A percentile compares a stretch with the other conserved stretches of the same genome.
Evolutionary conservation across 2,888 invertebrate genomes (phyloP).

Genomic region (Brenthis daphne): DNA sequence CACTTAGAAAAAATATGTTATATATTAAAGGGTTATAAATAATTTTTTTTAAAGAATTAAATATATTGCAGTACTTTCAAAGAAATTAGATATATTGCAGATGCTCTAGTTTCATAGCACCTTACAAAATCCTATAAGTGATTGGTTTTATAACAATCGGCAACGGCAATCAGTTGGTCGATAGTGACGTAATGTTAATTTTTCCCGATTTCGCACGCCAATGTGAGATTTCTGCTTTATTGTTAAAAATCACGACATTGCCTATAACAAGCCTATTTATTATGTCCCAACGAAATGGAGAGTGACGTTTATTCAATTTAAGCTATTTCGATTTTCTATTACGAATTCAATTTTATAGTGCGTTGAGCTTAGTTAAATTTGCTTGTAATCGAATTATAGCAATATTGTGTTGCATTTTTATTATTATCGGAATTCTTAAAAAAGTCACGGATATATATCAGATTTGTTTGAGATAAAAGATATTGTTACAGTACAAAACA

Average conservation of each 20-base stretch:
- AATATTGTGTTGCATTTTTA: too few species aligned
- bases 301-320: slow-evolving; percentile 55
- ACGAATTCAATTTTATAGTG: slow-evolving; percentile 18
- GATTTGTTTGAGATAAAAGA: too few species aligned
- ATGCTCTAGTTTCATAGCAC: slow-evolving; percentile 25
- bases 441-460: too few species aligned
- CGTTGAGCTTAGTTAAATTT: slow-evolving; percentile 2
- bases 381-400: slow-evolving; percentile 3
- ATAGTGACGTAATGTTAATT: slow-evolving; percentile 67
- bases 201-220: slow-evolving; percentile 68
- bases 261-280: slow-evolving; percentile 51
- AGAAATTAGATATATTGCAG: slow-evolving; percentile 4
- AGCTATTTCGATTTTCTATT: slow-evolving; percentile 43
- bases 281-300: slow-evolving; percentile 55
- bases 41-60: background rate
- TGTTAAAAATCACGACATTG: slow-evolving; percentile 70
- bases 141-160: slow-evolving; percentile 69
- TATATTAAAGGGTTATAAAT: background rate
- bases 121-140: slow-evolving; percentile 64
- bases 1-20: too few species aligned
- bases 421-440: too few species aligned
- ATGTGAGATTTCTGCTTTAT: slow-evolving; percentile 65
- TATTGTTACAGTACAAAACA: too few species aligned
- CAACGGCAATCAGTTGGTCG: slow-evolving; percentile 65
- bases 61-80: background rate